These are phyloP conservation scores for Subanguina moxae DNA, from an alignment of 1,140 invertebrate genomes.

Conservation along the genomic window DNA sequence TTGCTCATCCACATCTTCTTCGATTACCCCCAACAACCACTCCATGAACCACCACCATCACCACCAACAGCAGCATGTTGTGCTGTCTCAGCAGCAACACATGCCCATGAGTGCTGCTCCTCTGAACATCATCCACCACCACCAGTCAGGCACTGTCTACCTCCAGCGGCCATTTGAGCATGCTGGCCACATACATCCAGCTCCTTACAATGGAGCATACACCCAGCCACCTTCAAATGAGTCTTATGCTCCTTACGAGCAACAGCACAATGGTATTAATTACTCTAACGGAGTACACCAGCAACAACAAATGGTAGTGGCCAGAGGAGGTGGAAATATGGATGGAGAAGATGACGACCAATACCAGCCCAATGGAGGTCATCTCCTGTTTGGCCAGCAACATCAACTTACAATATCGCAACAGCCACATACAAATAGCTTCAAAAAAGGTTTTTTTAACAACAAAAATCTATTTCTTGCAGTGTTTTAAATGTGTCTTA, in stretches of 20 bases:
- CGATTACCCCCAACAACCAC: neutral
- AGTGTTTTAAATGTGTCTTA: too few species aligned
- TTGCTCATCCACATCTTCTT: neutral
- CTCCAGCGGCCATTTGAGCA: neutral
- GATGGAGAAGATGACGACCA: slow-evolving; percentile 2
- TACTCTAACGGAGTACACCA: neutral
- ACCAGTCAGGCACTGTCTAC: neutral
- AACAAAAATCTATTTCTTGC: too few species aligned
- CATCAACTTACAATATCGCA: neutral
- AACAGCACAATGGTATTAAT: neutral
- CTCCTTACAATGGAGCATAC: neutral
- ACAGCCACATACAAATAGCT: too few species aligned
- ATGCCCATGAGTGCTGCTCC: slow-evolving; percentile 2
- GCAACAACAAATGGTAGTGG: neutral
- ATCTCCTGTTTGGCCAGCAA: neutral
- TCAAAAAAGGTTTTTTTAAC: too few species aligned
- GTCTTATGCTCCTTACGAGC: too few species aligned
- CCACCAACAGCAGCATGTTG: neutral
- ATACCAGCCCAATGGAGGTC: slow-evolving; percentile 1
- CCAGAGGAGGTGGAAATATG: neutral
- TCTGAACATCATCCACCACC: neutral
- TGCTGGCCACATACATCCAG: neutral
- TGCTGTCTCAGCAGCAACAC: neutral
- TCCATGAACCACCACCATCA: neutral
- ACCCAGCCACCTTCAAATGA: too few species aligned